phyloP scores from a whole-genome alignment of 2,113 vertebrate species.

The Lagopus leucura region DNA sequence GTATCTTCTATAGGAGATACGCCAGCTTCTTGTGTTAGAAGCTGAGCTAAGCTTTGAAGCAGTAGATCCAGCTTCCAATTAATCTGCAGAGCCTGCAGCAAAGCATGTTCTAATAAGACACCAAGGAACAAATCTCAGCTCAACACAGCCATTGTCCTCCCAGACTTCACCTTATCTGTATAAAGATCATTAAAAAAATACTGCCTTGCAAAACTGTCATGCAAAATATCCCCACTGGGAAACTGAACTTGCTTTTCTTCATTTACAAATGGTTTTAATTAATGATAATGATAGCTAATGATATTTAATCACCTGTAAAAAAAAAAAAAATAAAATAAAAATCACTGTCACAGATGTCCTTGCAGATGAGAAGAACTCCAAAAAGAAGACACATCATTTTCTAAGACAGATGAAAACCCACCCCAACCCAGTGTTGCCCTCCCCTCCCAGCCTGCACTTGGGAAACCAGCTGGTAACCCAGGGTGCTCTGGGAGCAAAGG shows the following conservation, averaged over 20 bases:
- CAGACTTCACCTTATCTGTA: slow-evolving; percentile 42
- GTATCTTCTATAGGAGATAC: neutral
- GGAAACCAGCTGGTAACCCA: neutral
- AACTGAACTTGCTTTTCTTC: slow-evolving; percentile 24
- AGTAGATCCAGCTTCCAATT: neutral
- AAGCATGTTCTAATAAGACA: slow-evolving; percentile 24
- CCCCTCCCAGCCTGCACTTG: neutral
- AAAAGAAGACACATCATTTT: neutral
- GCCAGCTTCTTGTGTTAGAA: neutral
- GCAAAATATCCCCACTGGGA: slow-evolving; percentile 21
- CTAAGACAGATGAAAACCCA: neutral
- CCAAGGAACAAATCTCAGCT: slow-evolving; percentile 17
- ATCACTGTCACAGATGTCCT: slow-evolving; percentile 7
- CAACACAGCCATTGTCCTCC: neutral
- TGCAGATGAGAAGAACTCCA: neutral
- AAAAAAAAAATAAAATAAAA: neutral
- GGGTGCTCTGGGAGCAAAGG: neutral
- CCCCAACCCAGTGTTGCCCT: neutral
- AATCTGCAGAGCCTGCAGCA: neutral
- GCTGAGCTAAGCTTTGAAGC: neutral
- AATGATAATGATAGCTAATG: slow-evolving; percentile 44
- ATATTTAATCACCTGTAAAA: slow-evolving; percentile 53
- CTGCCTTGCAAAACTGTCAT: slow-evolving; percentile 24
- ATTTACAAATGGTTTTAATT: slow-evolving; percentile 54
- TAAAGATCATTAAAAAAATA: slow-evolving; percentile 18